Evolutionary conservation across 2,797 vertebrate species (phyloP), one percentile per base, ranked within the genome.

Genomic region (Labroides dimidiatus): DNA sequence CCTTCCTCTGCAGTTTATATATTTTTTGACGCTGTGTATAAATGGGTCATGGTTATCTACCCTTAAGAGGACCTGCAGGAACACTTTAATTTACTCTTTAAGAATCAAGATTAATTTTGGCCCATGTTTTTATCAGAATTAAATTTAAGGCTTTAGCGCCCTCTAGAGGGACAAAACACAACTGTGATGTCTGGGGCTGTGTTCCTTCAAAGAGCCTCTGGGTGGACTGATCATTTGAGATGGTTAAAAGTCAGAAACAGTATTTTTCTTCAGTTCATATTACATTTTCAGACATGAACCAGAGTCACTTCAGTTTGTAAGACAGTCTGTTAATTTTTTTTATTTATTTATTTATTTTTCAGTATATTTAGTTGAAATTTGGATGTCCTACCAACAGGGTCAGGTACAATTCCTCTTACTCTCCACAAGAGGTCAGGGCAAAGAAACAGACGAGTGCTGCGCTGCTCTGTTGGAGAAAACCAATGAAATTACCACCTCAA

Each of bases 401-500:
- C 21, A 14, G 52, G 15, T 42, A 37, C 75, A 85, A 52, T 85
- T 53, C 19, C 27, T 4, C 0, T 23, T 23, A 10, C 43, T 58
- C 1, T 39, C 87, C 91, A 85, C 82, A 80, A 89, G 91, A 89
- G 85, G 87, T 82, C 90, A 90, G 82, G 19, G 47, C 45, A 68
- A 54, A 79, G 42, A 86, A 81, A 78, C 69, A 77, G 12, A 84
- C 21, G 17, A 64, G 21, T 0, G 3, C 9, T 43, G 21, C 23
- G 1, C 43, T 16, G 42, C 0, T 8, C 30, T 16, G 21, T 36
- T 2, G 44, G 56, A 51, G 12, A 15, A 50, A 33, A 37, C 27
- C 36, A 30, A 4, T 57, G 59, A 68, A 59, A 75, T 70, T 44
- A 43, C 3, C 59, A 44, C 51, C 48, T 10, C 2, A 30, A 30